phyloP scores from a whole-genome alignment of 2,113 vertebrate species.

The Scomber scombrus region DNA sequence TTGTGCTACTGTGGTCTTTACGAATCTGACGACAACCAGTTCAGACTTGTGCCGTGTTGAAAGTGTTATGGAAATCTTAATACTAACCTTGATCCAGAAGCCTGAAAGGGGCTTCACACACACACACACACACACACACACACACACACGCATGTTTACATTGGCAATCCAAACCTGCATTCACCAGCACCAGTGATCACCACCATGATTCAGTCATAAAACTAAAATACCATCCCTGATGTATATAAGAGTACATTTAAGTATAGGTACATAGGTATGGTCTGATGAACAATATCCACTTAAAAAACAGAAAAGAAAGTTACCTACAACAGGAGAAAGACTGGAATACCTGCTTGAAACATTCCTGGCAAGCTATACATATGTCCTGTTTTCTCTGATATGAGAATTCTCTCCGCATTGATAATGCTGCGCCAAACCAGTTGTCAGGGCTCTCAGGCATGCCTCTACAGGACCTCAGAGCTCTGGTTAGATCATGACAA shows the following conservation, averaged over 20 bases:
- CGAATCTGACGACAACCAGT: too few relatives aligned
- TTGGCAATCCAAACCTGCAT: not conserved
- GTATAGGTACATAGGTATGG: not conserved
- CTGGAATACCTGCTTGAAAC: slow-evolving; percentile 46
- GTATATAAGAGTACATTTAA: not conserved
- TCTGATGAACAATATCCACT: not conserved
- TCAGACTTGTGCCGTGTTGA: too few relatives aligned
- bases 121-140: too few relatives aligned
- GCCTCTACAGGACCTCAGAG: slow-evolving; percentile 67
- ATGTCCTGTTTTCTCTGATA: slow-evolving; percentile 59
- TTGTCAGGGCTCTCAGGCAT: slow-evolving; percentile 61
- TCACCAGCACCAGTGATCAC: slow-evolving; percentile 4
- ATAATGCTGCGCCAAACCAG: slow-evolving; percentile 68
- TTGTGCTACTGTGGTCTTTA: too few relatives aligned
- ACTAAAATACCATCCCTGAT: not conserved
- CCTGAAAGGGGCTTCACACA: too few relatives aligned
- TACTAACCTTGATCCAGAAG: too few relatives aligned
- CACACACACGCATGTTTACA: too few relatives aligned
- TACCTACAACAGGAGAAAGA: slow-evolving; percentile 16
- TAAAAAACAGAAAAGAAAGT: slow-evolving; percentile 8
- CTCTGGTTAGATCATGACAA: slow-evolving; percentile 53
- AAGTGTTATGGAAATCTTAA: too few relatives aligned
- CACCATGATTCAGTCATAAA: not conserved
- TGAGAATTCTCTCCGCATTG: slow-evolving; percentile 50
- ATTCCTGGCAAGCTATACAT: slow-evolving; percentile 51